Percentiles rank a stretch among this genome's conserved stretches.
Conservation (phyloP, 2,888 invertebrate species). For the Macaria notata region DNA sequence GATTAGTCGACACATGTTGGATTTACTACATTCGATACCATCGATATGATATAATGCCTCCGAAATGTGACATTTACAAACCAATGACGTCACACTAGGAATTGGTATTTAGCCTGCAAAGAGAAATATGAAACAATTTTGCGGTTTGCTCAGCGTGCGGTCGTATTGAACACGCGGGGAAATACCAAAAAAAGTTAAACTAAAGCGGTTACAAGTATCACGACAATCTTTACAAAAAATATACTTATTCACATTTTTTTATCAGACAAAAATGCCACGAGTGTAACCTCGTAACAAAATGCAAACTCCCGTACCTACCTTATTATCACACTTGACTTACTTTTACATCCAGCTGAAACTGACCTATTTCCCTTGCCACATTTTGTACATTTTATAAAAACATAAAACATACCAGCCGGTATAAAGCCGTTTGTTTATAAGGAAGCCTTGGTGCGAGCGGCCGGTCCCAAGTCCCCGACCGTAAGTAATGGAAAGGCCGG, state of each 20-base stretch:
- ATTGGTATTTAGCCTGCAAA: slow-evolving; percentile 6
- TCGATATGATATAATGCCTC: slow-evolving; percentile 19
- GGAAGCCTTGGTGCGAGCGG: slow-evolving; percentile 43
- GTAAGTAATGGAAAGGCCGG: slow-evolving; percentile 60
- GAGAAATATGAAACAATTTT: slow-evolving; percentile 9
- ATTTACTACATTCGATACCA: slow-evolving; percentile 35
- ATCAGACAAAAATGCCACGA: no score
- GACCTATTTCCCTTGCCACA: slow-evolving; percentile 24
- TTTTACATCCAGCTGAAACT: slow-evolving; percentile 13
- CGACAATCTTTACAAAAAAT: neutral
- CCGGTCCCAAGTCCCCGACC: slow-evolving; percentile 42
- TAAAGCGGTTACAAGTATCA: neutral
- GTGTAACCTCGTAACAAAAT: neutral
- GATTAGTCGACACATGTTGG: slow-evolving; percentile 57
- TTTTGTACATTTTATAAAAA: slow-evolving; percentile 29
- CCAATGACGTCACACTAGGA: slow-evolving; percentile 1
- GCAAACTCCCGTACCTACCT: slow-evolving; percentile 10
- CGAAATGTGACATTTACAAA: slow-evolving; percentile 22
- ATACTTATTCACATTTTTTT: neutral
- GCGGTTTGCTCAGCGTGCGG: slow-evolving; percentile 9
- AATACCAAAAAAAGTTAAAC: neutral
- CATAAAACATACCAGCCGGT: slow-evolving; percentile 29
- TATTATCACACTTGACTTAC: slow-evolving; percentile 21
- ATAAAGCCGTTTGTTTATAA: slow-evolving; percentile 54
- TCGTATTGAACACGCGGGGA: neutral